Evolutionary conservation across 1,140 invertebrate genomes (phyloP), one percentile per base, ranked within the genome.

Genomic region (Schlechtendalia chinensis): DNA sequence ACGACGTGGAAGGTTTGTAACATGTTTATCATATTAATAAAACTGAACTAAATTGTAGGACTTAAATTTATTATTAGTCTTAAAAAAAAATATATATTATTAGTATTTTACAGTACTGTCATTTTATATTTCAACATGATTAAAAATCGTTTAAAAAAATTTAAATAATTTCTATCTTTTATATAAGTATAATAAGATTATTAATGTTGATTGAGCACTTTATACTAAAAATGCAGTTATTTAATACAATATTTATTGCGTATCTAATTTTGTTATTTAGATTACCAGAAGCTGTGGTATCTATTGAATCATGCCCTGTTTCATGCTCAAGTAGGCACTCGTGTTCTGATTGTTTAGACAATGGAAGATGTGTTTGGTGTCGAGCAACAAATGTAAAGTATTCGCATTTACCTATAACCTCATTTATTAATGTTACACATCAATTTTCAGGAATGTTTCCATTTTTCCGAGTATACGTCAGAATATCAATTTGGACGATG

Each of bases 291-390:
- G 92, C 91, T n/a, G 88, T 92, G 0, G 84, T 85, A 69, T 86
- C 87, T n/a, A 81, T 88, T 0, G 86, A 88, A 16, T 86, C 90
- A 54, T 96, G 94, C 84, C 93, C 93, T 0, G 86, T 89, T 17
- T 91, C 93, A 0, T 96, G 94, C 84, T 89, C 93, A 82, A 85
- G 90, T 82, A 89, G 95, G 17, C 87, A 85, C 3, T 91, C 91
- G 83, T 98, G 96, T 85, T 90, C 91, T 8, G 89, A 91, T 29
- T 98, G 96, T 84, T 86, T 98, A 17, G 92, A 93, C 80, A 91
- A 93, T 82, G 94, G 94, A 10, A 89, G 94, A 74, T 98, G 96
- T 86, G 95, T 96, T 0, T 98, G 96, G 96, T 98, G 96, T 85
- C 93, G 96, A 84, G 92, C 94, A 54, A 95, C 93, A 0, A 88